Evolutionary conservation across 2,113 vertebrate species (phyloP), one percentile per base, ranked within the genome.

Genomic region (Plecotus auritus): DNA sequence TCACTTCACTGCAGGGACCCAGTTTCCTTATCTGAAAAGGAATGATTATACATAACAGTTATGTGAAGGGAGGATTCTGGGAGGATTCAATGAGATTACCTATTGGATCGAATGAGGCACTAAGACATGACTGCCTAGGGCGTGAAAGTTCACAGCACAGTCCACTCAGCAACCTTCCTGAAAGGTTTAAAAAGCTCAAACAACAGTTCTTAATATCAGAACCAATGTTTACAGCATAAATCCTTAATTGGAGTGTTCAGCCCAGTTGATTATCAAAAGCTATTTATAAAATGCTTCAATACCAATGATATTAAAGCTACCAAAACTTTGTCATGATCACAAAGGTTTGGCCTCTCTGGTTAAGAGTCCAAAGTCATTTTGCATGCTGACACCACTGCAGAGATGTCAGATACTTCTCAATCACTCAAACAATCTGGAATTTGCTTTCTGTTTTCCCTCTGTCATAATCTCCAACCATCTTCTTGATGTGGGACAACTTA

Each of bases 401-500:
- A 92, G 73, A 80, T 28, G 12, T 66, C 69, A 80, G 66, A 61
- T 37, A 74, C 17, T 37, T 86, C 81, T 64, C 22, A 14, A 51
- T 45, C 54, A 86, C 64, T 74, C 80, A 40, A n/a, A 72, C 47
- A 23, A 3, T 1, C 20, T 20, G 35, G 23, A 40, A 17, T 20
- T 56, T 42, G 82, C 51, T 28, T 47, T 88, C 51, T 96, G 96
- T 97, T 83, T 97, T 98, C 88, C 56, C 97, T 67, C 88, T 98
- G 86, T 99, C 99, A 42, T 99, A 99, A 67, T 99, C 98, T 17
- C 97, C 98, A 95, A 99, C 99, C 98, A 98, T 99, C 90, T 90
- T 98, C 97, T 99, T 99, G 98, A 99, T 98, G 95, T 99, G 98
- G 0, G 99, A 98, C 82, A 99, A 98, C 97, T 99, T 99, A 82